Evolutionary conservation across 2,888 invertebrate species (phyloP), one percentile per base, ranked within the genome.

Genomic region (Orchestes rusci): DNA sequence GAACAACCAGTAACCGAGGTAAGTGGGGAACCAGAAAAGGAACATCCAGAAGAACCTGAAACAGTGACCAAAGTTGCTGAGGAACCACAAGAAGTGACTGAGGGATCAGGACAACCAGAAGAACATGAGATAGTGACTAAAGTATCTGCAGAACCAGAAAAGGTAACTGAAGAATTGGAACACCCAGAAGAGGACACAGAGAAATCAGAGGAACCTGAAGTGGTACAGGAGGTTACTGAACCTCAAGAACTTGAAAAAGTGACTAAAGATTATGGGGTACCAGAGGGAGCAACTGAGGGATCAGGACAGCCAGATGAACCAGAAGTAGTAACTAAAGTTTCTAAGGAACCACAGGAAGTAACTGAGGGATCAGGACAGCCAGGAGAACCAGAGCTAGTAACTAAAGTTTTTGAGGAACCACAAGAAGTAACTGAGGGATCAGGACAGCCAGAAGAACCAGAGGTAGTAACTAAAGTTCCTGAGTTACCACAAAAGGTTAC

Each of bases 1-100:
- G 23, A 19, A 17, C n/a, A 40, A 18, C 27, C 39, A 47, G 19
- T 31, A 23, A 33, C n/a, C n/a, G n/a, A n/a, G n/a, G 15, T n/a
- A 13, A 7, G 33, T 13, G 10, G 23, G 10, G 23, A 10, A 7
- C 23, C 7, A 23, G 23, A 23, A 36, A 19, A 16, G n/a, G 30
- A 30, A 5, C 36, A 36, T 15, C 12, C 36, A 19, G 19, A 18
- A 8, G 20, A 36, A 18, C 36, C 36, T 5, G 19, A 36, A 30
- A 23, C 5, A 23, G 23, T 7, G 10, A 10, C 10, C 10, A 10
- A 23, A 7, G 23, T 23, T 23, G 5, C 23, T 23, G 23, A 5
- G 10, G 16, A 15, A 20, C 20, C 19, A 34, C 2, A 2, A 10
- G 3, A 16, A 3, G 4, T 10, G 17, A 16, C 16, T 17, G 3